These are phyloP conservation scores for Dolichomitus sp. DNA, from an alignment of 2,888 invertebrate genomes.

Conservation along the genomic window DNA sequence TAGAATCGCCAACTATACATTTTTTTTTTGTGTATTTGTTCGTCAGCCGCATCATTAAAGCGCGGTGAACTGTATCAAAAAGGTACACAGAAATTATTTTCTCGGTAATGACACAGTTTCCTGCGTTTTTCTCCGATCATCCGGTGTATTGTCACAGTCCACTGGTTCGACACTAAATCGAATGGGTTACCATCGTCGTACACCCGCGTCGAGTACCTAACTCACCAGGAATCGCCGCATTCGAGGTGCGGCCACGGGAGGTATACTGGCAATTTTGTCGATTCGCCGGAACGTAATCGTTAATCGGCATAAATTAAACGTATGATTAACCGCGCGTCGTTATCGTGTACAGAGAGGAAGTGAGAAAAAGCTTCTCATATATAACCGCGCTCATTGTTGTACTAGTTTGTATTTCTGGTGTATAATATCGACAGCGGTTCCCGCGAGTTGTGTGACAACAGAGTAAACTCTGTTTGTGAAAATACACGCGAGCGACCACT, in stretches of 20 bases:
- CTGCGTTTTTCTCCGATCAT: constrained; percentile 78
- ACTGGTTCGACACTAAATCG: constrained; percentile 78
- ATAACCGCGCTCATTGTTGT: constrained; percentile 46
- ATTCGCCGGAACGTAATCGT: constrained; percentile 73
- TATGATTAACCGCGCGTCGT: constrained; percentile 75
- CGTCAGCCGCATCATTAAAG: not conserved
- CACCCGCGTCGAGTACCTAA: constrained; percentile 45
- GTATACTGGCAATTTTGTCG: constrained; percentile 69
- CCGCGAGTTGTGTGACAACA: constrained; percentile 29
- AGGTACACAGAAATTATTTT: constrained; percentile 73
- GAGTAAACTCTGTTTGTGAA: constrained; percentile 51
- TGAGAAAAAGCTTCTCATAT: constrained; percentile 20
- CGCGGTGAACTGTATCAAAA: constrained; percentile 8
- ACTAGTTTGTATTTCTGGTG: constrained; percentile 51
- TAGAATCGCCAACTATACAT: not conserved
- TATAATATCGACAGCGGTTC: constrained; percentile 32
- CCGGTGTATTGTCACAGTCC: constrained; percentile 74
- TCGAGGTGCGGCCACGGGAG: constrained; percentile 4
- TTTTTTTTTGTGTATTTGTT: not conserved
- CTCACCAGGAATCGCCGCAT: constrained; percentile 49
- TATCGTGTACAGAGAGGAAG: constrained; percentile 50
- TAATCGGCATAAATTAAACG: constrained; percentile 80
- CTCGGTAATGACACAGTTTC: constrained; percentile 77
- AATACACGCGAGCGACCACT: constrained; percentile 1
- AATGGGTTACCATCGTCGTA: constrained; percentile 64